Evolutionary conservation across 1,140 invertebrate species (phyloP), one percentile per base, ranked within the genome.

Genomic region (Hycleus cichorii): DNA sequence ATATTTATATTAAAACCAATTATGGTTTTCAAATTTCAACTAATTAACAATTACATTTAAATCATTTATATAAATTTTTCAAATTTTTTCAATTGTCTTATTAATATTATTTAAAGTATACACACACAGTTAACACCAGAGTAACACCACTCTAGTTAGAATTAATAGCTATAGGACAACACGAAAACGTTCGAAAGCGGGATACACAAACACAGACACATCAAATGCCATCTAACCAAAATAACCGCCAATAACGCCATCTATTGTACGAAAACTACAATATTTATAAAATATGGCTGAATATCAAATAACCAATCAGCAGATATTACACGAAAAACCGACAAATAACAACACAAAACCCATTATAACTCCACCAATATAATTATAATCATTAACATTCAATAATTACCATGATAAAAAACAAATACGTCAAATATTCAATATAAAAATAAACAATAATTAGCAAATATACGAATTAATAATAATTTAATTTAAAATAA

Each of bases 111-210:
- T 32, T 32, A 32, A 32, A 32, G 7, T 32, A 53, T 32, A 53
- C 39, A 52, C 51, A 53, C 51, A 32, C 32, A 32, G 4, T 53
- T 53, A 44, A 53, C 51, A n/a, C n/a, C n/a, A n/a, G n/a, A n/a
- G n/a, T n/a, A n/a, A n/a, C n/a, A 53, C 24, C 51, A 53, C 51
- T 53, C 25, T 26, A 52, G 42, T 7, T 7, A 32, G 32, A 5
- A 32, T 5, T 32, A 32, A 39, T 49, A 49, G 24, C 45, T 45
- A 53, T 53, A 27, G 44, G 44, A 53, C 42, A 44, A 53, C 51
- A 53, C 51, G 51, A 53, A 32, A 53, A 53, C 51, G 51, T 53
- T 53, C 51, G 51, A 53, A 53, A 53, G 51, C 51, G 51, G 51
- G 43, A 45, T 45, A 53, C 51, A 53, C 42, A 42, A 39, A 53